Evolutionary conservation across 2,888 invertebrate genomes (phyloP).

Genomic region (Aporophyla nigra): DNA sequence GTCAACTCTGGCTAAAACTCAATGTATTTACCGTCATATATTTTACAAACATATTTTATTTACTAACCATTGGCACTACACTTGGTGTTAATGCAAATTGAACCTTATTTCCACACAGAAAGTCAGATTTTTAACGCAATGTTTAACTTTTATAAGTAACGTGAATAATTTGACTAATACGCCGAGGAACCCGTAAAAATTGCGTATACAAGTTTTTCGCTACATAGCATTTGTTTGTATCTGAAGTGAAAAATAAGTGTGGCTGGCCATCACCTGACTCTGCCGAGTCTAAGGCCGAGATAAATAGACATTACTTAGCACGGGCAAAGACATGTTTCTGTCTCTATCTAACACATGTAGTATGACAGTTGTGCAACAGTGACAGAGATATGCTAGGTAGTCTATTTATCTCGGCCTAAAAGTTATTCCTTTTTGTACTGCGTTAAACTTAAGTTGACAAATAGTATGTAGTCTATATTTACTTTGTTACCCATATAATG

Average conservation of each 20-base stretch:
- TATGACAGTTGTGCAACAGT: not conserved
- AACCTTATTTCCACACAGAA: not conserved
- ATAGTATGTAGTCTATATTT: slow-evolving; percentile 61
- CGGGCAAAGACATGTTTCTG: not conserved
- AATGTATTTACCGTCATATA: too few species aligned
- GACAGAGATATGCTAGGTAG: slow-evolving; percentile 3
- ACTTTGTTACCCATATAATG: slow-evolving; percentile 71
- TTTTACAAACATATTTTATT: not conserved
- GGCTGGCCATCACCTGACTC: slow-evolving; percentile 71
- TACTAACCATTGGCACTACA: not conserved
- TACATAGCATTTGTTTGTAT: slow-evolving; percentile 70
- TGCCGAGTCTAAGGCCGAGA: slow-evolving; percentile 41
- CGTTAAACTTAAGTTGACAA: slow-evolving; percentile 69
- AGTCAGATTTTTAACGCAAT: not conserved
- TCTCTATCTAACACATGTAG: slow-evolving; percentile 5
- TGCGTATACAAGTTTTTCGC: slow-evolving; percentile 33
- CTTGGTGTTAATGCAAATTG: not conserved
- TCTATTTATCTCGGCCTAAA: slow-evolving; percentile 27
- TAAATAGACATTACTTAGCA: slow-evolving; percentile 32
- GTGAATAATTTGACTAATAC: not conserved
- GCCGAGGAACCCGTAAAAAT: not conserved
- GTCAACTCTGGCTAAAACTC: too few species aligned
- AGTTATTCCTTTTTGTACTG: slow-evolving; percentile 71
- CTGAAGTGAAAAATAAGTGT: slow-evolving; percentile 57
- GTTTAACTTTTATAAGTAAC: not conserved